Evolutionary conservation across 2,888 invertebrate genomes (phyloP), one percentile per base, ranked within the genome.

Genomic region (Synergus gifuensis): DNA sequence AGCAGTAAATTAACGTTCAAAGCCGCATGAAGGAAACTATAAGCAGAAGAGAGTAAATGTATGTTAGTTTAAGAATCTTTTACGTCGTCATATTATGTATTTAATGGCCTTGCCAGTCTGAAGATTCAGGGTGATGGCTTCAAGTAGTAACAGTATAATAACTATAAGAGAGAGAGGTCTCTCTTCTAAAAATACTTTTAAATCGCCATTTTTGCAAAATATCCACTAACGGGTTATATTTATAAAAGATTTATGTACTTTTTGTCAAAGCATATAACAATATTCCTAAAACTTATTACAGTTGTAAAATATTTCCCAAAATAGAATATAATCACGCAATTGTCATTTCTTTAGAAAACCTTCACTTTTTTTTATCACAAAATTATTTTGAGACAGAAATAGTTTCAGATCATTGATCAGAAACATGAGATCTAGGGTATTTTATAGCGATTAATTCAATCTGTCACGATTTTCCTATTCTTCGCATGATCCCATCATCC

Each of bases 101-200:
- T 64, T 64, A 64, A 64, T 64, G 40, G 40, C 64, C 64, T 64
- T 64, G 64, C 64, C 40, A 40, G 64, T n/a, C 64, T 64, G 40
- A 64, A 64, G 64, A 64, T 64, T 64, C 40, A 64, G 64, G 64
- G 64, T 64, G 64, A 64, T 64, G 64, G 12, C 64, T 64, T 64
- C 8, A n/a, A n/a, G 40, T 12, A 66, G 11, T 66, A 44, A 42
- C 42, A 18, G 42, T n/a, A 28, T 28, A 18, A 28, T 28, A 18
- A 66, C 42, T 64, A 64, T 40, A 66, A 63, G 4, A 62, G 28
- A 18, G 18, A 22, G n/a, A 40, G 36, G 16, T 64, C 64, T 40
- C 16, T 64, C n/a, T 28, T 36, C 16, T 40, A n/a, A 62, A 64
- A 64, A 64, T 64, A 40, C 40, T 64, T 64, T 64, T 42, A 64